A percentile compares a stretch with the other conserved stretches of the same genome.
These are phyloP conservation scores for Liodrosophila aerea DNA, from an alignment of 2,888 invertebrate species.

Conservation along the genomic window DNA sequence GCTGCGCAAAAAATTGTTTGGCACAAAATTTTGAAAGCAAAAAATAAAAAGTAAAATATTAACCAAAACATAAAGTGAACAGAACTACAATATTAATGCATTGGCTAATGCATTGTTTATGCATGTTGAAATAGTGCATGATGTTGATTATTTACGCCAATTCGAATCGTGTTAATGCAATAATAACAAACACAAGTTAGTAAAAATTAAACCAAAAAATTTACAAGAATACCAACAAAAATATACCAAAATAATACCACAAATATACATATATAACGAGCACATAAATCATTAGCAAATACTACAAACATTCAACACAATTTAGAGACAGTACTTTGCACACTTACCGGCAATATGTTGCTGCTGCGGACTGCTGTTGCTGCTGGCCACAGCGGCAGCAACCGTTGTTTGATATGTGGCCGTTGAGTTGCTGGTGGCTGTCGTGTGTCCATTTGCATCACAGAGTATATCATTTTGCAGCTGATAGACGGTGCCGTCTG, in stretches of 20 bases:
- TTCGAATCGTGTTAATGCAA: slow-evolving; percentile 29
- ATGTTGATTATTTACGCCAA: slow-evolving; percentile 22
- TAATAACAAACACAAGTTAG: slow-evolving; percentile 21
- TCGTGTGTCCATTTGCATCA: slow-evolving; percentile 72
- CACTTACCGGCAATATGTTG: slow-evolving; percentile 63
- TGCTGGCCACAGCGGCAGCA: slow-evolving; percentile 54
- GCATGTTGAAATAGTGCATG: slow-evolving; percentile 20
- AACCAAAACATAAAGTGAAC: slow-evolving; percentile 17
- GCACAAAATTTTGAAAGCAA: slow-evolving; percentile 37
- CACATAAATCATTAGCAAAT: slow-evolving; percentile 41
- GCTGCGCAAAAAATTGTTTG: slow-evolving; percentile 43
- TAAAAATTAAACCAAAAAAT: too few relatives aligned
- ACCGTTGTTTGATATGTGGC: slow-evolving; percentile 65
- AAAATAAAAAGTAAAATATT: slow-evolving; percentile 13
- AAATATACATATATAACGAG: slow-evolving; percentile 23
- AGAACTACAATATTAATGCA: slow-evolving; percentile 22
- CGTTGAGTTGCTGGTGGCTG: slow-evolving; percentile 56
- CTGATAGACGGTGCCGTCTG: slow-evolving; percentile 79
- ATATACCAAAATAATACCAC: slow-evolving; percentile 11
- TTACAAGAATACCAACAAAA: slow-evolving; percentile 22
- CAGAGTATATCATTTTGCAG: slow-evolving; percentile 80
- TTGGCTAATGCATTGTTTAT: slow-evolving; percentile 32
- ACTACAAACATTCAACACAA: slow-evolving; percentile 37
- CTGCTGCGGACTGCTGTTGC: slow-evolving; percentile 54
- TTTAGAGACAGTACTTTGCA: slow-evolving; percentile 7